Evolutionary conservation across 2,113 vertebrate species (phyloP).

Genomic region (Podiceps cristatus): DNA sequence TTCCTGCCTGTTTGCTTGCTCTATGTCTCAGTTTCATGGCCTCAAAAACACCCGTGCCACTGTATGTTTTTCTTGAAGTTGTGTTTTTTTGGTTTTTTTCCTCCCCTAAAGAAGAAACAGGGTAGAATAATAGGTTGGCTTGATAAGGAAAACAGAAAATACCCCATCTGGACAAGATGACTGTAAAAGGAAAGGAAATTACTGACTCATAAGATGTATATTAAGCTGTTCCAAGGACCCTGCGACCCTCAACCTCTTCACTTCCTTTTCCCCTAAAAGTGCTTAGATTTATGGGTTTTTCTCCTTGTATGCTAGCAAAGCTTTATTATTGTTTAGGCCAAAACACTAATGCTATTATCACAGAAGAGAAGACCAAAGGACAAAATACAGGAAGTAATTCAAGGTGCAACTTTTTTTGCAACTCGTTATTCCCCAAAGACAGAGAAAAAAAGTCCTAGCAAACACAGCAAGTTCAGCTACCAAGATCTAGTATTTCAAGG

Average conservation of each 20-base stretch:
- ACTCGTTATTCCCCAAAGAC: background rate
- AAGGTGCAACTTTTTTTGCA: background rate
- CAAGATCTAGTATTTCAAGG: background rate
- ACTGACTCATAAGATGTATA: background rate
- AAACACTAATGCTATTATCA: background rate
- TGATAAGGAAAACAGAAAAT: background rate
- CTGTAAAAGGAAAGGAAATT: slow-evolving; percentile 7
- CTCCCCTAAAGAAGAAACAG: background rate
- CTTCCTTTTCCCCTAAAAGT: background rate
- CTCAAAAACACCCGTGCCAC: background rate
- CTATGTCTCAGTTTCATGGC: background rate
- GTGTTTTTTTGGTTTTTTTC: too few relatives aligned
- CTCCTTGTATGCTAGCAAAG: background rate
- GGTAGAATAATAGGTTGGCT: background rate
- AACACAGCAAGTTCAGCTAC: background rate
- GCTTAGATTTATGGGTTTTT: background rate
- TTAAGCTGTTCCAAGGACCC: background rate
- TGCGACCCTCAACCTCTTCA: background rate
- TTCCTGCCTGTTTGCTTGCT: background rate
- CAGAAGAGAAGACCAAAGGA: background rate
- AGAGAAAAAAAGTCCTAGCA: background rate
- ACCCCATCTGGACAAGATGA: background rate
- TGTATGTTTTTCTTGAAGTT: background rate
- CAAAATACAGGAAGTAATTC: background rate
- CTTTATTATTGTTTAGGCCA: background rate